phyloP scores from a whole-genome alignment of 2,888 invertebrate genomes.

The Eupithecia tripunctaria region DNA sequence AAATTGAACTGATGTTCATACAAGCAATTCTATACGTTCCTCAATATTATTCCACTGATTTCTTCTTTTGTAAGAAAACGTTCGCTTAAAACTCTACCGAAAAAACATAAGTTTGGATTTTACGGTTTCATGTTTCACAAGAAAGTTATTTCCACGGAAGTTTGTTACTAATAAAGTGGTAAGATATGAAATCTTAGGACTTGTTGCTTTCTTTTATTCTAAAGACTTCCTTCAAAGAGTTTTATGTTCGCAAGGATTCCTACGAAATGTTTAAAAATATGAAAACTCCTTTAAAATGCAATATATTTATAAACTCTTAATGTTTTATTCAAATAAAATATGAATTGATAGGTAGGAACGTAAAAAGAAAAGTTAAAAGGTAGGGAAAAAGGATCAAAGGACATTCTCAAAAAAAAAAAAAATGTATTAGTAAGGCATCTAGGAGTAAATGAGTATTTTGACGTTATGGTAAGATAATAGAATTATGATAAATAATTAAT shows the following conservation, averaged over 20 bases:
- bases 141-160: constrained; percentile 34
- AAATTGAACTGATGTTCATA: constrained; percentile 7
- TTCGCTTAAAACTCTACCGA: constrained; percentile 32
- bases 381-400: no score
- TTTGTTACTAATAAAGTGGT: constrained; percentile 39
- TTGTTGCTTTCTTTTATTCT: constrained; percentile 37
- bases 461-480: no score
- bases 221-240: constrained; percentile 18
- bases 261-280: neutral
- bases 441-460: neutral
- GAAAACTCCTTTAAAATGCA: neutral
- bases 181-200: constrained; percentile 36
- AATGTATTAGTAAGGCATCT: no score
- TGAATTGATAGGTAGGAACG: neutral
- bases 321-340: no score
- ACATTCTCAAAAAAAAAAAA: no score
- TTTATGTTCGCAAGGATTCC: neutral
- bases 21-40: neutral
- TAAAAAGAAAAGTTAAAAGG: no score
- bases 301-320: no score
- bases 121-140: constrained; percentile 35
- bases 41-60: constrained; percentile 12
- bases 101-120: constrained; percentile 37
- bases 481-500: no score
- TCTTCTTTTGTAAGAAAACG: constrained; percentile 27